phyloP scores from a whole-genome alignment of 2,888 invertebrate genomes.

The Caradrina kadenii region DNA sequence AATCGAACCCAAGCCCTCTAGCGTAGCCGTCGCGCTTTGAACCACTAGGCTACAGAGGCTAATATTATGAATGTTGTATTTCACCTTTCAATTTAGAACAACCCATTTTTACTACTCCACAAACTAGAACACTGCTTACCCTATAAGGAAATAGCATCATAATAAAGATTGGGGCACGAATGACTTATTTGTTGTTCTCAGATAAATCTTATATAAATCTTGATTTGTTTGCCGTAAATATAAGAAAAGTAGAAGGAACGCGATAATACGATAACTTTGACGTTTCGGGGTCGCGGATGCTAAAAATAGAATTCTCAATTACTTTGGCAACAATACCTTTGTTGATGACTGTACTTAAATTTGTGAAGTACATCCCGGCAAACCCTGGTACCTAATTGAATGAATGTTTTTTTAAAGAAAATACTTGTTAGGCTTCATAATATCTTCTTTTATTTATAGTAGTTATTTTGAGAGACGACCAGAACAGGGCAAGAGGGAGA shows the following conservation, averaged over 20 bases:
- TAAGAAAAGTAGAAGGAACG: constrained; percentile 37
- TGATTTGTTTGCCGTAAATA: constrained; percentile 60
- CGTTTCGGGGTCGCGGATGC: constrained; percentile 9
- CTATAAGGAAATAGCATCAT: constrained; percentile 20
- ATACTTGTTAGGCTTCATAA: too few relatives aligned
- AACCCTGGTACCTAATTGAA: neutral
- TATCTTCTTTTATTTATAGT: too few relatives aligned
- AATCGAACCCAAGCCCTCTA: too few relatives aligned
- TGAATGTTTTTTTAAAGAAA: neutral
- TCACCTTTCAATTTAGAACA: neutral
- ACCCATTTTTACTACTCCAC: neutral
- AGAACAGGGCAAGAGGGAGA: too few relatives aligned
- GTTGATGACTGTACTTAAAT: neutral
- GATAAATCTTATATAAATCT: constrained; percentile 60
- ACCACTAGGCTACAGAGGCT: too few relatives aligned
- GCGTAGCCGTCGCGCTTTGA: too few relatives aligned
- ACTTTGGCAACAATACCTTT: constrained; percentile 5
- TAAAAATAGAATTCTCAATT: constrained; percentile 35
- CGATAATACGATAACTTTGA: constrained; percentile 41
- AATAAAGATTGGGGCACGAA: constrained; percentile 36
- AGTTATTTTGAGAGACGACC: too few relatives aligned
- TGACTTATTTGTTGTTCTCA: constrained; percentile 62
- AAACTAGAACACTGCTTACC: constrained; percentile 12
- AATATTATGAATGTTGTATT: neutral
- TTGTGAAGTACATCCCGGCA: too few relatives aligned